These are phyloP conservation scores for Drosophila cracens DNA, from an alignment of 2,888 invertebrate species.

Conservation along the genomic window DNA sequence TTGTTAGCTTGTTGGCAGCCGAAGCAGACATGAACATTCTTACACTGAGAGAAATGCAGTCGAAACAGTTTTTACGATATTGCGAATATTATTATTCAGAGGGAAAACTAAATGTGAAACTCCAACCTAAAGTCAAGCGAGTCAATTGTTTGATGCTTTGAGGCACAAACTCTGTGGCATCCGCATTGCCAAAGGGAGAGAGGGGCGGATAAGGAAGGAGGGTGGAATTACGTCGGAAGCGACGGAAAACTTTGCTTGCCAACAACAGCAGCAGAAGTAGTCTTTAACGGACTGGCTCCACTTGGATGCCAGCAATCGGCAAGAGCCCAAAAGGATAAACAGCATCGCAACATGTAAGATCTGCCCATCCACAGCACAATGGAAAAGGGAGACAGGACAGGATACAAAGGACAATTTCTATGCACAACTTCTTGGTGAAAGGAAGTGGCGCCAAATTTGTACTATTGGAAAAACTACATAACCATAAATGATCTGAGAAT, in stretches of 20 bases:
- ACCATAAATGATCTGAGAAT: slow-evolving; percentile 28
- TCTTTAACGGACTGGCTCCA: slow-evolving; percentile 55
- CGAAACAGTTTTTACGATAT: slow-evolving; percentile 53
- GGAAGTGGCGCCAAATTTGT: slow-evolving; percentile 53
- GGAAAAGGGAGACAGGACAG: slow-evolving; percentile 10
- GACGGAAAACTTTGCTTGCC: slow-evolving; percentile 69
- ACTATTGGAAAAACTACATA: slow-evolving; percentile 37
- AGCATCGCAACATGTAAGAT: slow-evolving; percentile 54
- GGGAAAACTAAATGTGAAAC: slow-evolving; percentile 55
- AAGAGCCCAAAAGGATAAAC: slow-evolving; percentile 54
- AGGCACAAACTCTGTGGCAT: slow-evolving; percentile 43
- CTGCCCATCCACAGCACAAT: slow-evolving; percentile 8
- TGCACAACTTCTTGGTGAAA: slow-evolving; percentile 36
- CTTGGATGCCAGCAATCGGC: slow-evolving; percentile 51
- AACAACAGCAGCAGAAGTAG: slow-evolving; percentile 39
- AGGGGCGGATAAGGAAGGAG: neutral
- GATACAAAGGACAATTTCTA: slow-evolving; percentile 41
- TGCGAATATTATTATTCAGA: slow-evolving; percentile 42
- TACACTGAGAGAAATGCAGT: slow-evolving; percentile 57
- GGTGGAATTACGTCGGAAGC: slow-evolving; percentile 51
- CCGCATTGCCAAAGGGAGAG: slow-evolving; percentile 24
- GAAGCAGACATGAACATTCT: slow-evolving; percentile 12
- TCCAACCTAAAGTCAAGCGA: slow-evolving; percentile 59
- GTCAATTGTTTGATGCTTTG: slow-evolving; percentile 69
- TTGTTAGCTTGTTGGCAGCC: slow-evolving; percentile 25